Percentiles rank a stretch among this genome's conserved stretches.
Evolutionary conservation across 2,888 invertebrate species (phyloP).

Genomic region (Noctua pronuba): DNA sequence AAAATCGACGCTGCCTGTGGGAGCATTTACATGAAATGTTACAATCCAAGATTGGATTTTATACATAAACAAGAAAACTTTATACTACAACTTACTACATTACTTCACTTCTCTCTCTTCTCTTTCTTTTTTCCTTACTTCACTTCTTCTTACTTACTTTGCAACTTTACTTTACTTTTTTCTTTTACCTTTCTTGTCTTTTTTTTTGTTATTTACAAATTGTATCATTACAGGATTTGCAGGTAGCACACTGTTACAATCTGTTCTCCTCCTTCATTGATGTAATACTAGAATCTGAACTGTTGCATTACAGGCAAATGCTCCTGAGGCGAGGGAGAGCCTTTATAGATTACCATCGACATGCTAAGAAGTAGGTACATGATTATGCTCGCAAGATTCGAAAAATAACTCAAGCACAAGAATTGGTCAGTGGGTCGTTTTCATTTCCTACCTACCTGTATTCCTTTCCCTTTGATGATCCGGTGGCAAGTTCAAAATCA

Average conservation of each 20-base stretch:
- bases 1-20: too few relatives aligned
- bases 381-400: not conserved
- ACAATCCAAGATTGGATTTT: not conserved
- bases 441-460: conserved; percentile 78
- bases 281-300: too few relatives aligned
- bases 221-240: not conserved
- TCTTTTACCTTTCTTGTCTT: too few relatives aligned
- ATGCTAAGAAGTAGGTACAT: not conserved
- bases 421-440: too few relatives aligned
- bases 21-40: too few relatives aligned
- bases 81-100: too few relatives aligned
- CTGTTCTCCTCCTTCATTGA: not conserved
- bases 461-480: conserved; percentile 85
- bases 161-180: too few relatives aligned
- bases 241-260: not conserved
- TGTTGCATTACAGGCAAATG: not conserved
- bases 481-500: conserved; percentile 84
- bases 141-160: too few relatives aligned
- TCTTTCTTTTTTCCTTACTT: too few relatives aligned
- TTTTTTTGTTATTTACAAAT: not conserved
- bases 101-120: too few relatives aligned
- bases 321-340: not conserved
- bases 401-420: not conserved
- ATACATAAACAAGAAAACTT: not conserved
- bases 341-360: not conserved